Evolutionary conservation across 92 coral and sea anemone genomes (phyloP), one percentile per base, ranked within the genome.

Genomic region (Zoanthus solanderi): DNA sequence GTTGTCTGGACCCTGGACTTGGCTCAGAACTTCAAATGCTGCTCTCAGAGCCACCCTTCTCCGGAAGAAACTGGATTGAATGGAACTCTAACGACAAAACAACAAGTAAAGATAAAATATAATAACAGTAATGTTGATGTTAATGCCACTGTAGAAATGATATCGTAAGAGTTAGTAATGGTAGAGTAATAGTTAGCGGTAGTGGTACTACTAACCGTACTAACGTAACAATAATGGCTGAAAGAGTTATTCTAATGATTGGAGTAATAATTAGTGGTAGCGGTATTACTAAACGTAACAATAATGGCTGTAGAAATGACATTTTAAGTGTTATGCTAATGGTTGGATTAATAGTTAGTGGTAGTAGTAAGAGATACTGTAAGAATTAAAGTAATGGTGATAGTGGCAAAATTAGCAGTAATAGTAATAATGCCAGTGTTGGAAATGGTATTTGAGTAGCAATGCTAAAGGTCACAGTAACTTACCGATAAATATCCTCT

Each of bases 1-100:
- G 28, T 92, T 79, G 46, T 91, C 94, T 9, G 96, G 84, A 34
- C 83, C 90, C 53, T 86, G 92, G 17, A 91, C 90, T 74, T 87
- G 92, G 74, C 95, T 90, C n/a, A 97, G 92, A 28, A 97, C 97
- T 84, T 95, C 95, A 91, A 93, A 97, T 0, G 99, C 97, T 13
- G 99, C 98, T 86, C 99, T 90, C 18, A 97, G 87, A 8, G 94
- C 99, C 47, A 94, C 91, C 71, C 99, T 92, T 71, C 95, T 83
- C 18, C 99, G 98, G 89, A 97, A 97, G 85, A 95, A 91, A 76
- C 99, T 97, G 57, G 99, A 94, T 87, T 97, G 98, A 47, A 97
- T 92, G 23, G 99, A 97, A 14, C 90, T 89, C 99, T 97, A 75
- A 32, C 76, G 78, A 47, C 0, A 72, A 30, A 42, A 44, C 69